Conservation (phyloP, 2,888 invertebrate genomes). For the Pilophorus perplexus region DNA sequence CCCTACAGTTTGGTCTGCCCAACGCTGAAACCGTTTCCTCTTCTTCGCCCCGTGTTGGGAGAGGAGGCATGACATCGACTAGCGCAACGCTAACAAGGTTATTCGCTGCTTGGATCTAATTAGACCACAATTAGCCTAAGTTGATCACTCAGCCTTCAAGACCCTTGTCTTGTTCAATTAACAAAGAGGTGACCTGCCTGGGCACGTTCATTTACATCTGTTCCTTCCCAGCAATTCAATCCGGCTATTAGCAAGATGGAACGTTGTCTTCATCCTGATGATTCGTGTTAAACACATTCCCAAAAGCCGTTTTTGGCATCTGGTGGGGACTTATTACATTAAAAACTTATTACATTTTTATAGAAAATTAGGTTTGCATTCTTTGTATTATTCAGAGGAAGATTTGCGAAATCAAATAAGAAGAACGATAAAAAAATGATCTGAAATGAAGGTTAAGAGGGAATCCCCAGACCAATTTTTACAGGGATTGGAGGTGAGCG, state of each 20-base stretch:
- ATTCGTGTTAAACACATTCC: no score
- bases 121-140: slow-evolving; percentile 41
- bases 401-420: slow-evolving; percentile 11
- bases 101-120: slow-evolving; percentile 31
- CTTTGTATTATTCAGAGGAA: no score
- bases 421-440: neutral
- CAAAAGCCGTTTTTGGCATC: no score
- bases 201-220: slow-evolving; percentile 35
- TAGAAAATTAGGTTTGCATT: no score
- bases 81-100: slow-evolving; percentile 34
- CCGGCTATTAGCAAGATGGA: slow-evolving; percentile 28
- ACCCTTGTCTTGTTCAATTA: slow-evolving; percentile 41
- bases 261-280: no score
- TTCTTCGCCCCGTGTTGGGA: neutral
- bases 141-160: slow-evolving; percentile 41
- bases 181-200: slow-evolving; percentile 35
- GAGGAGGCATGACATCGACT: slow-evolving; percentile 19
- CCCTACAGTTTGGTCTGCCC: no score
- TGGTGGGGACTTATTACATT: no score
- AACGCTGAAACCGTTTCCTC: slow-evolving; percentile 25
- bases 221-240: slow-evolving; percentile 22
- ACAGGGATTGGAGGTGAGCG: slow-evolving; percentile 32
- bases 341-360: no score
- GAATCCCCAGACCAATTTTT: slow-evolving; percentile 24
- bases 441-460: slow-evolving; percentile 7